Base-by-base conservation (phyloP, 2,888 invertebrate species). In the Nephrotoma flavescens region DNA sequence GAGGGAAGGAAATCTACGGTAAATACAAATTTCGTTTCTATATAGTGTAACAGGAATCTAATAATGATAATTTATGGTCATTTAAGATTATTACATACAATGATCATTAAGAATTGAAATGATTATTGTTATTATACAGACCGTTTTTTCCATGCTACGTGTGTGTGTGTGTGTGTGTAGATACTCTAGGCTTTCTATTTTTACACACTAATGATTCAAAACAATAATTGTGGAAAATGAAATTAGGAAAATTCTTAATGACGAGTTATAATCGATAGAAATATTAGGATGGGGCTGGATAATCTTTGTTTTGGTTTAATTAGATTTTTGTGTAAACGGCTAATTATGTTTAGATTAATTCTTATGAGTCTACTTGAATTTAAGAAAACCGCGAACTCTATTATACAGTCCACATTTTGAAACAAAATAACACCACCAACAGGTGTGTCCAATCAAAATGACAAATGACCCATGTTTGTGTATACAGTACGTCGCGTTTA, bases 401-500 rank as follows among this genome's bases (percentile, higher is more conserved):
- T 31, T 57, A 57, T 31, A 71, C 31, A 2, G 9, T 71, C 31
- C 71, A 71, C 11, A 71, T 4, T 47, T 31, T 31, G n/a, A n/a
- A n/a, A n/a, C 31, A 71, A 31, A 7, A 31, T 71, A 42, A 42
- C n/a, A 19, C n/a, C 57, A 57, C 4, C 84, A 84, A 84, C 84
- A 84, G 84, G 84, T 84, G 84, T 84, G 84, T 42, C 84, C 84
- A 84, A 84, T 84, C 84, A 84, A 84, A 41, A 84, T 84, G 84
- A 84, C 84, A 84, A 84, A 84, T 84, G 84, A 84, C 84, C 84
- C 42, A 42, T 84, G 41, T 42, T 84, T 42, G 4, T 52, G 19
- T 31, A 31, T 19, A 52, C 15, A 52, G 52, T 52, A 52, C 52
- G 52, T 15, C 15, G 7, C 52, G 52, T 52, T 52, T 11, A 4